Evolutionary conservation across 2,113 vertebrate species (phyloP).

Genomic region (Crotophaga sulcirostris): DNA sequence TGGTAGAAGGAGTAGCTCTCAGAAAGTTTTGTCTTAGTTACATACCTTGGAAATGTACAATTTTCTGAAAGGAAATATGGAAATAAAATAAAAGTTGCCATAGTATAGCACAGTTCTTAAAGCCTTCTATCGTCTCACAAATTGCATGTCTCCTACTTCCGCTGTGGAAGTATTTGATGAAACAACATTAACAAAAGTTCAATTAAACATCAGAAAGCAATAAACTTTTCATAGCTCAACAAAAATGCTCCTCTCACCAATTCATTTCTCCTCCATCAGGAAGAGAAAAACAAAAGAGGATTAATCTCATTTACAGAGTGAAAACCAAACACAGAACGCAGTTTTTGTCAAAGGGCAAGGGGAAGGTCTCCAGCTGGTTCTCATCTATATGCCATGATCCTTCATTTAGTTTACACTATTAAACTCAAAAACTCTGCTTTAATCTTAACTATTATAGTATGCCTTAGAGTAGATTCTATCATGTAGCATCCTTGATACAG

Average conservation of each 20-base stretch:
- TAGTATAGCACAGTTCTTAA: not conserved
- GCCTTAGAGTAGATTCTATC: slow-evolving; percentile 73
- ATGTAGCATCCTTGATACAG: slow-evolving; percentile 74
- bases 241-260: slow-evolving; percentile 44
- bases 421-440: slow-evolving; percentile 75
- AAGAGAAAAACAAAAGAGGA: slow-evolving; percentile 62
- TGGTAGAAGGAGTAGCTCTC: not conserved
- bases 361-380: slow-evolving; percentile 72
- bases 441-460: slow-evolving; percentile 79
- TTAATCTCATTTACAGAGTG: slow-evolving; percentile 75
- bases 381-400: slow-evolving; percentile 76
- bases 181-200: slow-evolving; percentile 32
- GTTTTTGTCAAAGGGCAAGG: slow-evolving; percentile 32
- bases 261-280: slow-evolving; percentile 46
- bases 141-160: not conserved
- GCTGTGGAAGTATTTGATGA: not conserved
- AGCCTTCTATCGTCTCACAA: not conserved
- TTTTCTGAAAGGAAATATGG: not conserved
- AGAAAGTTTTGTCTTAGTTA: not conserved
- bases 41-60: not conserved
- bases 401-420: slow-evolving; percentile 81
- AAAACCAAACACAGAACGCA: slow-evolving; percentile 67
- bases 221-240: slow-evolving; percentile 57
- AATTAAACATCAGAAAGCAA: slow-evolving; percentile 61
- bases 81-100: not conserved